Percentiles rank a stretch among this genome's conserved stretches.
Evolutionary conservation across 1,140 invertebrate species (phyloP).

Genomic region (Leptinotarsa undecemlineata): DNA sequence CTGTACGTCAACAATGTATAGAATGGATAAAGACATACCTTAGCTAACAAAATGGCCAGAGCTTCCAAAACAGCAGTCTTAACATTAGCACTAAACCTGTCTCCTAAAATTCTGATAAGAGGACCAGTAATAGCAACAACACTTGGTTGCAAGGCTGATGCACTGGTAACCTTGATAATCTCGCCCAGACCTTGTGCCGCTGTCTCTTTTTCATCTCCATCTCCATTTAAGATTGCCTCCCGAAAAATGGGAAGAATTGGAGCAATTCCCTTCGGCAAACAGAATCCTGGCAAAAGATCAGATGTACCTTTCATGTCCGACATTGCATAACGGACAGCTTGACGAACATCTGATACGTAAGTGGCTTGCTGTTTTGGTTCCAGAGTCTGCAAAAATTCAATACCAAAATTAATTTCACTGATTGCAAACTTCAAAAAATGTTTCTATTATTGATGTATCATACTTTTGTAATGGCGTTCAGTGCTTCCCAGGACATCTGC

Average conservation of each 20-base stretch:
- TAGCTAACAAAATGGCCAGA: constrained; percentile 85
- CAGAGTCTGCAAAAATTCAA: constrained; percentile 63
- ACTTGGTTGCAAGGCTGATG: constrained; percentile 87
- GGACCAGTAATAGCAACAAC: constrained; percentile 97
- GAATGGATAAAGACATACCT: constrained; percentile 60
- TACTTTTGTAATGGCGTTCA: constrained; percentile 87
- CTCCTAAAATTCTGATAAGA: constrained; percentile 94
- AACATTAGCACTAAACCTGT: constrained; percentile 89
- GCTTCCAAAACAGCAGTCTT: constrained; percentile 96
- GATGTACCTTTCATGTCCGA: constrained; percentile 76
- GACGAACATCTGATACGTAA: constrained; percentile 86
- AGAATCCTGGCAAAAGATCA: constrained; percentile 89
- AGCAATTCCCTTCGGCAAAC: constrained; percentile 88
- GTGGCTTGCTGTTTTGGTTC: constrained; percentile 79
- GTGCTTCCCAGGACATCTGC: constrained; percentile 84
- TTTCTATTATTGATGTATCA: neutral
- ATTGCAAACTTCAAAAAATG: neutral
- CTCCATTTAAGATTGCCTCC: constrained; percentile 92
- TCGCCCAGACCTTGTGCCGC: constrained; percentile 91
- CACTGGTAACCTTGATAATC: constrained; percentile 84
- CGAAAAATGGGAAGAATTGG: constrained; percentile 93
- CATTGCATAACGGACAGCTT: constrained; percentile 87
- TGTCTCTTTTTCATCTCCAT: constrained; percentile 92
- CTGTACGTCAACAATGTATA: no score
- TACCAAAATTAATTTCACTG: neutral